Evolutionary conservation across 2,888 invertebrate species (phyloP).

Genomic region (Thera britannica): DNA sequence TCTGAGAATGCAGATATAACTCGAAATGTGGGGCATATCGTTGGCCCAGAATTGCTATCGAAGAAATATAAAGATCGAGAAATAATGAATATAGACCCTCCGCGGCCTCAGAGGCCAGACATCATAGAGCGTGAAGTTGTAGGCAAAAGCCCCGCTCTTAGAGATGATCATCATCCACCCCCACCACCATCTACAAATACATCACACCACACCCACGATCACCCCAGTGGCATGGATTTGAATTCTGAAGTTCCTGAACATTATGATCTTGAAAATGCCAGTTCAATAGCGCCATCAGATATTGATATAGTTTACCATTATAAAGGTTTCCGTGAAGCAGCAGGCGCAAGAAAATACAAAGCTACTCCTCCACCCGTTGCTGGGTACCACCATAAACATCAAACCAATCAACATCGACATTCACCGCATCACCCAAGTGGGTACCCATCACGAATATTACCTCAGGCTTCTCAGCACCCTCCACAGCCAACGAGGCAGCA

Average conservation of each 20-base stretch:
- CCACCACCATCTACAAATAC: conserved; percentile 90
- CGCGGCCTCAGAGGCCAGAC: conserved; percentile 94
- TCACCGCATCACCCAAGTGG: conserved; percentile 91
- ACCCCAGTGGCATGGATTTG: conserved; percentile 89
- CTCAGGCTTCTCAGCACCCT: conserved; percentile 88
- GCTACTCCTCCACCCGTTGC: conserved; percentile 93
- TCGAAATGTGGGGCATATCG: conserved; percentile 90
- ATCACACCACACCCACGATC: conserved; percentile 89
- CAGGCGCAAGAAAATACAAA: conserved; percentile 94
- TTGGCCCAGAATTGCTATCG: conserved; percentile 93
- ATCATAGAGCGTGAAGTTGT: conserved; percentile 96
- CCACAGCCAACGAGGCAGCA: conserved; percentile 87
- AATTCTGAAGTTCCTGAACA: conserved; percentile 94
- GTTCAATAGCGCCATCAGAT: conserved; percentile 98
- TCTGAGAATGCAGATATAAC: conserved; percentile 90
- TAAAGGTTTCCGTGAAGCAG: conserved; percentile 95
- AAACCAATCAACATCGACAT: conserved; percentile 89
- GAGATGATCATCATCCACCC: conserved; percentile 92
- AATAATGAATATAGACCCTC: conserved; percentile 88
- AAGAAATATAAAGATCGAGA: conserved; percentile 96
- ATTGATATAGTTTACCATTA: conserved; percentile 98
- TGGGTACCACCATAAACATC: conserved; percentile 91
- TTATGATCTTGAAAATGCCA: conserved; percentile 98
- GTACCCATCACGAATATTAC: conserved; percentile 89
- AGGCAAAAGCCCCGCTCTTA: conserved; percentile 91